Evolutionary conservation across 2,888 invertebrate species (phyloP).

Genomic region (Spodoptera exigua): DNA sequence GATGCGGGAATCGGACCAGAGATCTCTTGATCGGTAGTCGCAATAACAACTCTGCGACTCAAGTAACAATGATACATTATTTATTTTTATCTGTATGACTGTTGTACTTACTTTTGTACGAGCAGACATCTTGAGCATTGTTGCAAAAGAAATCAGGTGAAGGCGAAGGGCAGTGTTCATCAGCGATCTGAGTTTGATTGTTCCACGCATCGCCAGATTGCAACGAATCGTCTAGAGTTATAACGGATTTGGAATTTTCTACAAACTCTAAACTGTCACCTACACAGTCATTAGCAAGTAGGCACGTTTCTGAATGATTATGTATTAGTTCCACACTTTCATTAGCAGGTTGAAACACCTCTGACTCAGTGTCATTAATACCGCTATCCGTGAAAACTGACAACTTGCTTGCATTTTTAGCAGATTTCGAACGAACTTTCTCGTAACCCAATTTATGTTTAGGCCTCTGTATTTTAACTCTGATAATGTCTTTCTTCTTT

Average conservation of each 20-base stretch:
- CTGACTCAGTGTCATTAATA: constrained; percentile 72
- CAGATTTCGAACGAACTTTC: constrained; percentile 33
- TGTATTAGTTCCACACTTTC: constrained; percentile 80
- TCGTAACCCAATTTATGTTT: constrained; percentile 56
- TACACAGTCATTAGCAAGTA: constrained; percentile 78
- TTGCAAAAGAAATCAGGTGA: constrained; percentile 63
- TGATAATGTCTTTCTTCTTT: constrained; percentile 80
- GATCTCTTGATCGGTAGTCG: no score
- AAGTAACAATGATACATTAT: no score
- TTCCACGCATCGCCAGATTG: constrained; percentile 44
- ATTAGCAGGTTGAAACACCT: constrained; percentile 61
- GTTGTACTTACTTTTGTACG: constrained; percentile 55
- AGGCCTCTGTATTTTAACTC: constrained; percentile 82
- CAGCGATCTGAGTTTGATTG: constrained; percentile 44
- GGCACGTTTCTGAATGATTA: constrained; percentile 84
- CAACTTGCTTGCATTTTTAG: constrained; percentile 44
- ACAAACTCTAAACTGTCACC: constrained; percentile 75
- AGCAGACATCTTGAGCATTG: constrained; percentile 66
- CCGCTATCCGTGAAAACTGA: constrained; percentile 73
- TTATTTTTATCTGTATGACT: no score
- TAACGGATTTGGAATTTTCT: constrained; percentile 68
- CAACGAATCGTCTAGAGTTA: constrained; percentile 68
- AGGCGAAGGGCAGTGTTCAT: constrained; percentile 51
- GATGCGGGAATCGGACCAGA: no score
- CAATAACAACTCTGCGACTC: no score